Evolutionary conservation across 1,140 invertebrate genomes (phyloP).

Genomic region (Drosophila repletoides): DNA sequence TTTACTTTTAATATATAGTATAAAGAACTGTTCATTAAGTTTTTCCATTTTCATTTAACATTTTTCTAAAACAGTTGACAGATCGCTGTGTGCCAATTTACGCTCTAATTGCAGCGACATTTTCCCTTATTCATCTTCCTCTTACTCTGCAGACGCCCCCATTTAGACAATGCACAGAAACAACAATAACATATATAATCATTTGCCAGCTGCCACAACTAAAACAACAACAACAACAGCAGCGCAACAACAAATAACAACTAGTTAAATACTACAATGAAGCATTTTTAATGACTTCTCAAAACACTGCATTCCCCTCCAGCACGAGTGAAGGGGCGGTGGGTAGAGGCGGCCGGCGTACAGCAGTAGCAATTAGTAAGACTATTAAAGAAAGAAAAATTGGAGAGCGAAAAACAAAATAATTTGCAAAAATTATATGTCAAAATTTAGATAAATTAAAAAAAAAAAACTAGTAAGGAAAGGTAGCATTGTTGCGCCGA

Average conservation of each 20-base stretch:
- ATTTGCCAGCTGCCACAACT: constrained; percentile 30
- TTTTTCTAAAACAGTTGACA: constrained; percentile 19
- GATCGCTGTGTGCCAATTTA: constrained; percentile 16
- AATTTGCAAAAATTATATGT: constrained; percentile 3
- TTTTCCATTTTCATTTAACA: background rate
- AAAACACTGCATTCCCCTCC: constrained; percentile 24
- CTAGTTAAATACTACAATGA: constrained; percentile 17
- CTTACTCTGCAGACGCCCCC: constrained; percentile 13
- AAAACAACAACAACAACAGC: constrained; percentile 15
- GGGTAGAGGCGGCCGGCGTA: too few relatives aligned
- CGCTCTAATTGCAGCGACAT: constrained; percentile 21
- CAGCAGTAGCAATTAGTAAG: constrained; percentile 19
- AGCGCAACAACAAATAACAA: background rate
- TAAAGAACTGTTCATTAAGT: too few relatives aligned
- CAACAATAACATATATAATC: constrained; percentile 36
- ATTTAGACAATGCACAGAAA: constrained; percentile 17
- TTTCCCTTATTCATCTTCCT: background rate
- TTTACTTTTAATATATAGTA: too few relatives aligned
- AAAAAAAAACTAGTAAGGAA: background rate
- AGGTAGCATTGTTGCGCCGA: background rate
- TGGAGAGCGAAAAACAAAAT: constrained; percentile 5
- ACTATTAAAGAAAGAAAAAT: constrained; percentile 1
- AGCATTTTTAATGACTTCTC: constrained; percentile 40
- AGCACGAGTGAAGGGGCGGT: background rate
- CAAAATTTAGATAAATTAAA: constrained; percentile 1